Evolutionary conservation across 53 echinoderm and acorn worm genomes (phyloP), one percentile per base, ranked within the genome.

Genomic region (Patiria pectinifera): DNA sequence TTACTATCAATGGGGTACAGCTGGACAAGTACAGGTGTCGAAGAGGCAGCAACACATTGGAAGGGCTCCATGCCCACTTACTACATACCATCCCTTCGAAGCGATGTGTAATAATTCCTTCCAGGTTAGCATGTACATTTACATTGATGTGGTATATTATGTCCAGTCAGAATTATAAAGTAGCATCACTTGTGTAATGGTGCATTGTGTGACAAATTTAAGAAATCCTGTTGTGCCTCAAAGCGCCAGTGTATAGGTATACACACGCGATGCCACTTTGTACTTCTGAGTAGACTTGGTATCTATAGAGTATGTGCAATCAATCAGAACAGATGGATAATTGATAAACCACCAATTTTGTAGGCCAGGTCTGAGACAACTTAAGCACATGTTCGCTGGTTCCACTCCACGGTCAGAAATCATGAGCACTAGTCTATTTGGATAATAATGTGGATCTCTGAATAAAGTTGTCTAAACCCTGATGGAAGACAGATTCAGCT

Each of bases 61-160:
- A 92, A 92, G 92, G 95, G 48, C 94, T 94, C 12, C 94, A 94
- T 81, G 79, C 92, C 88, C 94, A 94, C 74, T 22, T 94, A 76
- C 16, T 44, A 5, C 8, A 87, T 15, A 92, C 94, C 48, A 72
- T 94, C 63, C 94, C 94, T 3, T 94, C 92, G n/a, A 59, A 92
- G 21, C 94, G 87, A 43, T 94, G 95, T 71, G 92, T 85, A 66
- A 85, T 94, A 1, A 70, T 89, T 7, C 95, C 92, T 47, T 92
- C 80, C 95, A 95, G 95, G 95, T 94, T 66, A 92, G 82, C 49
- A 83, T 84, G 44, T 60, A 22, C 66, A 84, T 21, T 62, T 6
- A 84, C 53, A 82, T 25, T 14, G 13, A 82, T 82, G 35, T 35
- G 35, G 35, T 35, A 35, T 35, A 35, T 35, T 35, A 35, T 35